Evolutionary conservation across 2,888 invertebrate species (phyloP).

Genomic region (Tillus elongatus): DNA sequence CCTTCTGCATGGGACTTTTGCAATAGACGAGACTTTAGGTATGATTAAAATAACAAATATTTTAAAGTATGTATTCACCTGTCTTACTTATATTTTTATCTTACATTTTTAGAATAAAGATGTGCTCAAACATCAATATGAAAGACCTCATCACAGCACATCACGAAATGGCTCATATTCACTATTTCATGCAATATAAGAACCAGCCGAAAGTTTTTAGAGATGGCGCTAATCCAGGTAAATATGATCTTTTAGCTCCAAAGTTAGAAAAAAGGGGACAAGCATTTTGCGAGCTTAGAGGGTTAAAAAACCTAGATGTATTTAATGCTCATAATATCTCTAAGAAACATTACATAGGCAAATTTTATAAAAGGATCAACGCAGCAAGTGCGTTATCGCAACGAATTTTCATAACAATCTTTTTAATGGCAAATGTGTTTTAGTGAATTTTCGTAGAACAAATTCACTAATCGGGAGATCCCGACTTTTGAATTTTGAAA

Average conservation of each 20-base stretch:
- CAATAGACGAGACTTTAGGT: constrained; percentile 80
- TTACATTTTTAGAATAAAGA: constrained; percentile 62
- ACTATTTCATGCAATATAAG: constrained; percentile 78
- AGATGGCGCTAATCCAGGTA: constrained; percentile 88
- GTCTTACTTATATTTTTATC: constrained; percentile 6
- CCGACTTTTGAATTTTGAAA: too few relatives aligned
- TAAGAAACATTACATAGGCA: too few relatives aligned
- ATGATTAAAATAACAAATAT: constrained; percentile 15
- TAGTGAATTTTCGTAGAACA: too few relatives aligned
- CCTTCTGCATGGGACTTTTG: constrained; percentile 94
- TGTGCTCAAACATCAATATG: constrained; percentile 79
- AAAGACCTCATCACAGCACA: constrained; percentile 80
- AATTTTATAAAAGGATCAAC: too few relatives aligned
- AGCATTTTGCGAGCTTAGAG: too few relatives aligned
- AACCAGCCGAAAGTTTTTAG: constrained; percentile 78
- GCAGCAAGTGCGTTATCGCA: constrained; percentile 2
- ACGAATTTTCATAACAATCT: too few relatives aligned
- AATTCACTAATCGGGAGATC: too few relatives aligned
- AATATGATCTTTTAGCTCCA: constrained; percentile 20
- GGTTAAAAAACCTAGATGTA: too few relatives aligned
- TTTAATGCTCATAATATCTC: too few relatives aligned
- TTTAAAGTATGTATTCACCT: constrained; percentile 9
- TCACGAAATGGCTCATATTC: constrained; percentile 86
- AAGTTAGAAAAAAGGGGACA: too few relatives aligned
- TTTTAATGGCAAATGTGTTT: too few relatives aligned